phyloP scores from a whole-genome alignment of 2,888 invertebrate genomes.

The Cheilosia vulpina region DNA sequence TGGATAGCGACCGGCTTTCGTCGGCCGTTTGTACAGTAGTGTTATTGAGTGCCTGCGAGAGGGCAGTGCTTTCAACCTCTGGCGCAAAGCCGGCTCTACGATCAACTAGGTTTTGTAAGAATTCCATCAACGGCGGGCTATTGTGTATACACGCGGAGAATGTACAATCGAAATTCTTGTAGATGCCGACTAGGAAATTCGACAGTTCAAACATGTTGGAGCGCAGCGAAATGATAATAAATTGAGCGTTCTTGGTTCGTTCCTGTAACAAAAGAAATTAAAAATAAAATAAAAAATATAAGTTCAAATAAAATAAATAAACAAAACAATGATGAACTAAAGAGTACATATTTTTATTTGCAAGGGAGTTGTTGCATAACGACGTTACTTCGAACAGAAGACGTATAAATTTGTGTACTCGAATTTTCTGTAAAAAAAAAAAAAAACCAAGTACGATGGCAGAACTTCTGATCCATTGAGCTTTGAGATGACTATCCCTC shows the following conservation, averaged over 20 bases:
- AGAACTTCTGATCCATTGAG: too few relatives aligned
- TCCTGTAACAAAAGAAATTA: constrained; percentile 86
- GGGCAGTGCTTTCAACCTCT: constrained; percentile 56
- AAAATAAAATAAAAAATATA: not conserved
- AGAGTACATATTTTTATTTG: too few relatives aligned
- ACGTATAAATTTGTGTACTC: too few relatives aligned
- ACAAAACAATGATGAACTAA: not conserved
- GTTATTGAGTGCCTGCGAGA: constrained; percentile 43
- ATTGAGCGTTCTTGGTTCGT: constrained; percentile 98
- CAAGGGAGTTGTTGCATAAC: too few relatives aligned
- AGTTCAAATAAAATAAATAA: not conserved
- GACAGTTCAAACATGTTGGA: constrained; percentile 99
- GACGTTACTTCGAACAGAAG: too few relatives aligned
- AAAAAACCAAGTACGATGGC: too few relatives aligned
- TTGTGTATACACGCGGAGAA: constrained; percentile 89
- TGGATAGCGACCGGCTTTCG: constrained; percentile 9
- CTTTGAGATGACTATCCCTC: too few relatives aligned
- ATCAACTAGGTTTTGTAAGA: not conserved
- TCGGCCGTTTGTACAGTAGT: not conserved
- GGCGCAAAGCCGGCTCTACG: constrained; percentile 41
- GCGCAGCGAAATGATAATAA: constrained; percentile 97
- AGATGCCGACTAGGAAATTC: constrained; percentile 96
- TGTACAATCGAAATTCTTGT: constrained; percentile 95
- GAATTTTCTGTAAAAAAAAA: too few relatives aligned
- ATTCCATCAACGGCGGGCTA: constrained; percentile 14